Conservation (phyloP, 2,113 vertebrate genomes). For the Tauraco erythrolophus region DNA sequence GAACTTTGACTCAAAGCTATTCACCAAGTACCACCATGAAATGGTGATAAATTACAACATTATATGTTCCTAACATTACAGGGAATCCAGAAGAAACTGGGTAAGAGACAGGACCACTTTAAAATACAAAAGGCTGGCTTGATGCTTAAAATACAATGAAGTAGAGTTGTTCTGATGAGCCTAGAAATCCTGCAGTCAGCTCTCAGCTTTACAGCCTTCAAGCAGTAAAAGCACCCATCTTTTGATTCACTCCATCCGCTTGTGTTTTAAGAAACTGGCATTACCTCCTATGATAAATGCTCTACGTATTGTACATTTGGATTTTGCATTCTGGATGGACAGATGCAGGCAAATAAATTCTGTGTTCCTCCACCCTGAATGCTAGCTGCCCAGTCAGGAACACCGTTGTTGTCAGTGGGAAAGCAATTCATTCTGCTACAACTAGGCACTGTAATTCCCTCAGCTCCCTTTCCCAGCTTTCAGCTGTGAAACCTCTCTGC, state of each 20-base stretch:
- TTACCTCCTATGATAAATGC: background rate
- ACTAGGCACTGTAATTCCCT: background rate
- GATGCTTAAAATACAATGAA: background rate
- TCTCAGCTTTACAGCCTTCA: background rate
- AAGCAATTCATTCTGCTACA: background rate
- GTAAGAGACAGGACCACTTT: background rate
- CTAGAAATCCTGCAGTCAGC: background rate
- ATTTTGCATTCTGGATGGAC: background rate
- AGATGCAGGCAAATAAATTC: background rate
- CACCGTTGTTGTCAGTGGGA: background rate
- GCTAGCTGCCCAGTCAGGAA: background rate
- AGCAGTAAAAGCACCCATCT: background rate
- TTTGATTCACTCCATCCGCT: background rate
- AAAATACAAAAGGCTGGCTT: background rate
- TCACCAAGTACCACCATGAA: background rate
- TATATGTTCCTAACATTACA: background rate
- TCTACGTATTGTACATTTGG: background rate
- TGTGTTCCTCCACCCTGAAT: background rate
- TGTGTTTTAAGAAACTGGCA: background rate
- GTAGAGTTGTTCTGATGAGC: background rate
- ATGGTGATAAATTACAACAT: background rate
- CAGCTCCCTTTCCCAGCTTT: background rate
- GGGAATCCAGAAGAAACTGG: background rate
- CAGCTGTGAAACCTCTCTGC: slow-evolving; percentile 11
- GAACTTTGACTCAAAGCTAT: background rate